Percentiles rank a stretch among this genome's conserved stretches.
Conservation (phyloP, 2,113 vertebrate genomes). For the Oncorhynchus mykiss region DNA sequence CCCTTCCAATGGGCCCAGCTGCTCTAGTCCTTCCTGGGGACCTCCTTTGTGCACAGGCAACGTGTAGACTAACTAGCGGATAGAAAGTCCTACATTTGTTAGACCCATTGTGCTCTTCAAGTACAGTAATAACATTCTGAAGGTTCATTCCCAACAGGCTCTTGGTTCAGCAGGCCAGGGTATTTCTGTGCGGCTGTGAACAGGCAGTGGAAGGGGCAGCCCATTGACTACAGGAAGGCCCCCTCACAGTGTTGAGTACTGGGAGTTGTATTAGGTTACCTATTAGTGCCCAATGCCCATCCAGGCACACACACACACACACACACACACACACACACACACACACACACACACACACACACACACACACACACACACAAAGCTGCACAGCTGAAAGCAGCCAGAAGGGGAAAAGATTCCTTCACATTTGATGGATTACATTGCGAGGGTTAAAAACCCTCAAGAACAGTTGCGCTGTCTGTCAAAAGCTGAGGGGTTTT, state of each 20-base stretch:
- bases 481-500: slow-evolving; percentile 34
- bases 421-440: slow-evolving; percentile 55
- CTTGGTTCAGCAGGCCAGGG: too few species aligned
- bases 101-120: too few species aligned
- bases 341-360: not conserved
- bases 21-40: not conserved
- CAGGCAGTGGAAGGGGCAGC: not conserved
- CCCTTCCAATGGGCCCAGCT: not conserved
- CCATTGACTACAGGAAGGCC: too few species aligned
- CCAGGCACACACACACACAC: slow-evolving; percentile 4
- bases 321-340: not conserved
- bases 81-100: too few species aligned
- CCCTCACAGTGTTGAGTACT: not conserved
- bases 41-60: too few species aligned
- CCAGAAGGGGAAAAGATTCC: slow-evolving; percentile 23
- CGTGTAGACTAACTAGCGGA: too few species aligned
- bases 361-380: not conserved
- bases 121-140: too few species aligned
- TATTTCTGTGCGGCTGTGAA: too few species aligned
- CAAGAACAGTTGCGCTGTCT: slow-evolving; percentile 67
- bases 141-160: too few species aligned
- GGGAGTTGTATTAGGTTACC: slow-evolving; percentile 55
- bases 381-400: slow-evolving; percentile 56
- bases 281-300: slow-evolving; percentile 43
- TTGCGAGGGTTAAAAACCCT: slow-evolving; percentile 35